A percentile compares a stretch with the other conserved stretches of the same genome.
Conservation (phyloP, 2,888 invertebrate species). For the Iselma pallidipennis region DNA sequence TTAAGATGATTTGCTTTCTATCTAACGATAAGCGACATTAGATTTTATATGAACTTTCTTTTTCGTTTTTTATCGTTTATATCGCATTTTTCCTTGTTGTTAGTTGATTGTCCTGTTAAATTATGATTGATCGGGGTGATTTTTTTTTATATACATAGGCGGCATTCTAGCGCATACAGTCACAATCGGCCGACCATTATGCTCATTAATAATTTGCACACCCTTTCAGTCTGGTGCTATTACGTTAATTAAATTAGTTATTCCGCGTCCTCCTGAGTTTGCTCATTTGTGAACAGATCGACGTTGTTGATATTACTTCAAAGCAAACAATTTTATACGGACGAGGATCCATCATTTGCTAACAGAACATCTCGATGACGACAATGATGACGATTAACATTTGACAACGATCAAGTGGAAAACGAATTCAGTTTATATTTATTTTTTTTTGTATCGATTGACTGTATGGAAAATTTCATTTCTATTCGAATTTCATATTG, state of each 20-base stretch:
- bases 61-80: conserved; percentile 10
- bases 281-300: conserved; percentile 26
- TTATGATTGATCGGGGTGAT: conserved; percentile 13
- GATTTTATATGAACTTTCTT: background rate
- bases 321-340: conserved; percentile 25
- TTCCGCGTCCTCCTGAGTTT: conserved; percentile 38
- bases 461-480: no score
- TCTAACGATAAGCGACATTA: background rate
- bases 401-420: no score
- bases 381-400: background rate
- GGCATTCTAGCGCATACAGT: conserved; percentile 16
- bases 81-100: background rate
- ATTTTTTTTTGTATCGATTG: no score
- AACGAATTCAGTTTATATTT: no score
- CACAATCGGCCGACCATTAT: conserved; percentile 43
- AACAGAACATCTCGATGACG: background rate
- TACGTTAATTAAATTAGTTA: conserved; percentile 48
- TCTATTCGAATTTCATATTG: no score
- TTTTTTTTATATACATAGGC: background rate
- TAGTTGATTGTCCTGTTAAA: background rate
- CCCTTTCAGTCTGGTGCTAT: conserved; percentile 45
- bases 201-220: conserved; percentile 47
- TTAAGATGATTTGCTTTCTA: background rate
- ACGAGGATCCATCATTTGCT: background rate
- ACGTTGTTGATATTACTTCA: conserved; percentile 28